Evolutionary conservation across 2,797 vertebrate genomes (phyloP).

Genomic region (Falco novaeseelandiae): DNA sequence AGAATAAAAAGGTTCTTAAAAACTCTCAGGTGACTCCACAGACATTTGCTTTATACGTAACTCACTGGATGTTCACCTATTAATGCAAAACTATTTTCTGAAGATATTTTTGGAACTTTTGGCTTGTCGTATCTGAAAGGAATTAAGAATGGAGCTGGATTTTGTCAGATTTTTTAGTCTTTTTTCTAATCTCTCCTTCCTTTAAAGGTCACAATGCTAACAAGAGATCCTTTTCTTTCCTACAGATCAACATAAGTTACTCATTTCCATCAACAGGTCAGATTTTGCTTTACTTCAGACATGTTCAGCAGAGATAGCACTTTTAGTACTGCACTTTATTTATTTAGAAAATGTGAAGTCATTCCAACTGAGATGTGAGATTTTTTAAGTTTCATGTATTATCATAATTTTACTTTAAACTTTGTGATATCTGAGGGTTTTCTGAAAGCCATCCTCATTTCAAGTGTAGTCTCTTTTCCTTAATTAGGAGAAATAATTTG

Average conservation of each 20-base stretch:
- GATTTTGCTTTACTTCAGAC: not conserved
- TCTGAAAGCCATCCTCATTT: not conserved
- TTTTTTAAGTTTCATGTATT: not conserved
- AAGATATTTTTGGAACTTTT: not conserved
- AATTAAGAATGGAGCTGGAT: not conserved
- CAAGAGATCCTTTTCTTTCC: not conserved
- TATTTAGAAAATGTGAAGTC: not conserved
- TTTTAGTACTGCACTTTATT: not conserved
- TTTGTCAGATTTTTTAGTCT: not conserved
- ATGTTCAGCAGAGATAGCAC: not conserved
- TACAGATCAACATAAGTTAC: fast-evolving
- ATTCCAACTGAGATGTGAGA: not conserved
- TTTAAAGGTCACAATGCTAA: not conserved
- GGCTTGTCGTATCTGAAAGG: not conserved
- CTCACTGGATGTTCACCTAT: not conserved
- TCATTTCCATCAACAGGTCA: not conserved
- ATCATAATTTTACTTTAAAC: not conserved
- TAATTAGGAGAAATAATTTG: not conserved
- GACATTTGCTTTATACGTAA: not conserved
- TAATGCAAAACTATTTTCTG: not conserved
- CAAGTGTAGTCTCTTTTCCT: not conserved
- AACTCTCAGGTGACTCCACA: no score
- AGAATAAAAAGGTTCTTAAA: not conserved
- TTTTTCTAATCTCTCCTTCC: not conserved
- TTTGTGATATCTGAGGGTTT: not conserved